A percentile compares a stretch with the other conserved stretches of the same genome.
These are phyloP conservation scores for Paramacrobiotus metropolitanus DNA, from an alignment of 1,140 invertebrate genomes.

Conservation along the genomic window DNA sequence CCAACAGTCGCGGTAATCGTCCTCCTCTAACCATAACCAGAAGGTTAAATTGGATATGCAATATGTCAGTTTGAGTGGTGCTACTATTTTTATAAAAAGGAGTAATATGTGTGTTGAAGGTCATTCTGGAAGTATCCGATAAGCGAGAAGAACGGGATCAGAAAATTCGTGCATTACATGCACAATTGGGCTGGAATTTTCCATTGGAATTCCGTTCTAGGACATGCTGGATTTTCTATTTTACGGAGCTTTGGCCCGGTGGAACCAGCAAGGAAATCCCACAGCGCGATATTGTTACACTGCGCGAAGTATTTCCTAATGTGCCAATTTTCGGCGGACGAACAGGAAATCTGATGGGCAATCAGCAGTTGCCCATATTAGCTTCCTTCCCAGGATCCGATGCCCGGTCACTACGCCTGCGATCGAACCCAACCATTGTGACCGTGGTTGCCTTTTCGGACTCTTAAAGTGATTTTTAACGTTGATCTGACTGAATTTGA, in stretches of 20 bases:
- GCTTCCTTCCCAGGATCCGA: not conserved
- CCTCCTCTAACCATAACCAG: too few species aligned
- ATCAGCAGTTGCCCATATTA: not conserved
- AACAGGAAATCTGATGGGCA: not conserved
- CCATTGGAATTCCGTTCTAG: not conserved
- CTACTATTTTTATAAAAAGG: too few species aligned
- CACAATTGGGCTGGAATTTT: not conserved
- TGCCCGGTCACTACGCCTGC: not conserved
- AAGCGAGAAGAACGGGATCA: not conserved
- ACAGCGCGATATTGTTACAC: not conserved
- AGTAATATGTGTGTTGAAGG: not conserved
- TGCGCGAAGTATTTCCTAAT: not conserved
- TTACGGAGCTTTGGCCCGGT: not conserved
- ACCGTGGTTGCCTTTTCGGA: too few species aligned
- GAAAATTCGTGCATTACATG: not conserved
- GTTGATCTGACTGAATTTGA: too few species aligned
- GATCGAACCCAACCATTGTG: not conserved
- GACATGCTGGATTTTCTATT: not conserved
- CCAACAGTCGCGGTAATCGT: too few species aligned
- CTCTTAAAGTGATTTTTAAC: too few species aligned
- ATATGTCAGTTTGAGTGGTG: too few species aligned
- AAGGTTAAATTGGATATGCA: too few species aligned
- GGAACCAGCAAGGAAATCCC: constrained; percentile 3
- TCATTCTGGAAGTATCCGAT: not conserved
- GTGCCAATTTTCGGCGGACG: not conserved